Conservation (phyloP, 92 coral and sea anemone species). For the Umimayanthus chanpuru region DNA sequence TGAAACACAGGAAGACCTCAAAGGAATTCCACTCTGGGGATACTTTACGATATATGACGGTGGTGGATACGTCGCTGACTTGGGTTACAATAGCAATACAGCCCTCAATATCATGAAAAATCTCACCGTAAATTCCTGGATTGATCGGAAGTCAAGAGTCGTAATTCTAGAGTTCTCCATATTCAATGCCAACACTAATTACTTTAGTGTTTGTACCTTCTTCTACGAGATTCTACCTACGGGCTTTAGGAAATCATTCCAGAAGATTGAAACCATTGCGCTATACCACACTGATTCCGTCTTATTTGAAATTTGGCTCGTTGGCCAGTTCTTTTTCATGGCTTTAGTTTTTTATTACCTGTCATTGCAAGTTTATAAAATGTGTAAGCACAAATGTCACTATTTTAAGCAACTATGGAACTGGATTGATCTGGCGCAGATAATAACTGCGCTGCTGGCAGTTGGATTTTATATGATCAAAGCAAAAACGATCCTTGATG, state of each 20-base stretch:
- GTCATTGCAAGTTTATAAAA: neutral
- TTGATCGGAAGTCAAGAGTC: conserved; percentile 74
- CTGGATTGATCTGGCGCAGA: conserved; percentile 65
- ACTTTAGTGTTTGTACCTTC: conserved; percentile 64
- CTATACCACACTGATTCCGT: conserved; percentile 68
- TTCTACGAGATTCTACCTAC: conserved; percentile 69
- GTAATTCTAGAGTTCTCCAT: conserved; percentile 69
- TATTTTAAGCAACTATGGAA: conserved; percentile 68
- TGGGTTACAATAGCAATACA: conserved; percentile 60
- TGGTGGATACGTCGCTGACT: conserved; percentile 79
- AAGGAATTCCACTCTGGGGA: conserved; percentile 66
- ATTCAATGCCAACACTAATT: conserved; percentile 78
- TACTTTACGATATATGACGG: conserved; percentile 70
- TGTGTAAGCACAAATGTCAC: neutral
- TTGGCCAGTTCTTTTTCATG: conserved; percentile 64
- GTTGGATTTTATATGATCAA: conserved; percentile 67
- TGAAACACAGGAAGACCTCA: conserved; percentile 42
- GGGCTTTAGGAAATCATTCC: conserved; percentile 59
- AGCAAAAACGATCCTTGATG: conserved; percentile 65
- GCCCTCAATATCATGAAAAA: conserved; percentile 39
- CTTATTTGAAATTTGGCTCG: conserved; percentile 66
- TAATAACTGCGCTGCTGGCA: conserved; percentile 54
- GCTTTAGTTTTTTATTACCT: conserved; percentile 21
- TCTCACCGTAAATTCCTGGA: conserved; percentile 52
- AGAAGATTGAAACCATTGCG: conserved; percentile 65